phyloP scores from a whole-genome alignment of 1,140 invertebrate genomes.

The Acromyrmex heyeri region DNA sequence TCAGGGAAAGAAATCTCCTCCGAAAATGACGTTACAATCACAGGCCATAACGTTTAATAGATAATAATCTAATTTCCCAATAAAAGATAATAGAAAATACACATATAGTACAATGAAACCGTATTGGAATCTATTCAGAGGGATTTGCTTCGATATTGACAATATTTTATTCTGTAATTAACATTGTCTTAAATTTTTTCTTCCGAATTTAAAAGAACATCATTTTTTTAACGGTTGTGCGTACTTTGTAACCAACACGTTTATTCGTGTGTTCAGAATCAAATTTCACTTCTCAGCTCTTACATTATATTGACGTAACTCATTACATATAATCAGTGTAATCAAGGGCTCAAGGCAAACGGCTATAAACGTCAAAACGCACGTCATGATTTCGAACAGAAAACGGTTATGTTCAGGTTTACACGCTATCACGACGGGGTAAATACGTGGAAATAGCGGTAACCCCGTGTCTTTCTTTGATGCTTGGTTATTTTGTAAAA shows the following conservation, averaged over 20 bases:
- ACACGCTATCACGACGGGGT: constrained; percentile 13
- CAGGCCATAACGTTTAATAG: neutral
- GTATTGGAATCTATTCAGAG: neutral
- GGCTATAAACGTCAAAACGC: neutral
- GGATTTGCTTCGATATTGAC: neutral
- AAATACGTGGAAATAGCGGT: constrained; percentile 17
- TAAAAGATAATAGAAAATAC: neutral
- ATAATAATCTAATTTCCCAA: constrained; percentile 1
- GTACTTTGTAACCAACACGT: neutral
- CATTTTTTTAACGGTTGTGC: neutral
- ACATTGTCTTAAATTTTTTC: neutral
- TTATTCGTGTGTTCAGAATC: neutral
- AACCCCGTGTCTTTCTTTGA: neutral
- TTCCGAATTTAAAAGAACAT: neutral
- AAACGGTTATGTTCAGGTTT: constrained; percentile 18
- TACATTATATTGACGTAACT: constrained; percentile 11
- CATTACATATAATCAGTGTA: constrained; percentile 1
- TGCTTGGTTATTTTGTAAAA: constrained; percentile 7
- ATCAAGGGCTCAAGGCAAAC: constrained; percentile 45
- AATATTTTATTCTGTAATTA: neutral
- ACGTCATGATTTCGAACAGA: constrained; percentile 13
- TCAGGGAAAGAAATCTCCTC: constrained; percentile 48
- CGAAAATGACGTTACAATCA: constrained; percentile 14
- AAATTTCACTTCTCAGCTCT: constrained; percentile 45
- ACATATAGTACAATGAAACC: neutral